phyloP scores from a whole-genome alignment of 2,797 vertebrate species.

The Erethizon dorsatum region DNA sequence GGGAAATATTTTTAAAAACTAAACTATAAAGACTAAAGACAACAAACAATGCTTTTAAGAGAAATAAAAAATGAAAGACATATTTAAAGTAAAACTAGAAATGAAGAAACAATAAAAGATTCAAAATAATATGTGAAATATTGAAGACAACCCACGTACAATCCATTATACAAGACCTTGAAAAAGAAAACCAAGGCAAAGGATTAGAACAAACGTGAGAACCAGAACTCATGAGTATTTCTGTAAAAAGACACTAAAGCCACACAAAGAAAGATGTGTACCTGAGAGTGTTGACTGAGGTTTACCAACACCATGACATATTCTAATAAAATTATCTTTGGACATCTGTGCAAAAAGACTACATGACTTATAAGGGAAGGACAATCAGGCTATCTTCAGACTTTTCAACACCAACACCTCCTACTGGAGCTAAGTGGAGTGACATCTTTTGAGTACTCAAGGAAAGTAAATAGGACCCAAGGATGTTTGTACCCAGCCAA shows the following conservation, averaged over 20 bases:
- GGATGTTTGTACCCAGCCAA: neutral
- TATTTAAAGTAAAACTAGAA: neutral
- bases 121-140: neutral
- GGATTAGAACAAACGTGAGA: neutral
- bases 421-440: neutral
- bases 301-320: neutral
- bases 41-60: neutral
- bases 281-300: too few species aligned
- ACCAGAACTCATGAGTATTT: neutral
- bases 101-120: neutral
- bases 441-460: neutral
- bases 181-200: neutral
- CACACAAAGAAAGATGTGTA: neutral
- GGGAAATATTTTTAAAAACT: neutral
- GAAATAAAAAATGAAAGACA: neutral
- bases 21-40: neutral
- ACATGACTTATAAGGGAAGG: neutral
- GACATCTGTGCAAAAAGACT: neutral
- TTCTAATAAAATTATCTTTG: neutral
- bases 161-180: too few species aligned
- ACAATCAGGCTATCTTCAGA: neutral
- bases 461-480: neutral
- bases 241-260: neutral
- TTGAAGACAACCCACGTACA: neutral
- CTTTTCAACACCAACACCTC: too few species aligned